Percentiles rank a stretch among this genome's conserved stretches.
Conservation (phyloP, 1,140 invertebrate genomes). For the Hetaerina americana region DNA sequence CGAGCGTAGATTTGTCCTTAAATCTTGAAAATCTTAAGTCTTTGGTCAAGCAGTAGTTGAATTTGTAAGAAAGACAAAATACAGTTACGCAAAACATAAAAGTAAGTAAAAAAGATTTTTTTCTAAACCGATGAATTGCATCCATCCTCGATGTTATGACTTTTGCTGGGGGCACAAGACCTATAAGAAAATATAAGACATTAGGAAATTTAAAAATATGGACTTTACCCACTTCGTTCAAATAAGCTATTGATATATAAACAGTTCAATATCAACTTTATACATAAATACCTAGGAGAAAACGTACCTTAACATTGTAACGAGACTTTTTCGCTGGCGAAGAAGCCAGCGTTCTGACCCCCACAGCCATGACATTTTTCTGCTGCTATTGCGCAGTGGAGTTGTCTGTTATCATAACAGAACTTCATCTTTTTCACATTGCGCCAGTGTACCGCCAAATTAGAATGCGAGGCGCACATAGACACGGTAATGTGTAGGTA, state of each 20-base stretch:
- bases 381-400: not conserved
- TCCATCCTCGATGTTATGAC: conserved; percentile 4
- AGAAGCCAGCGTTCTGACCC: not conserved
- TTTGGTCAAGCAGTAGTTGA: conserved; percentile 39
- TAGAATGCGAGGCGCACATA: too few relatives aligned
- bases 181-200: not conserved
- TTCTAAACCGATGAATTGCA: conserved; percentile 12
- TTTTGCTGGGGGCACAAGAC: not conserved
- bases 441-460: not conserved
- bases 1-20: conserved; percentile 3
- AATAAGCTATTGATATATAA: not conserved
- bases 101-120: conserved; percentile 12
- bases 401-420: not conserved
- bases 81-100: conserved; percentile 11
- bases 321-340: not conserved
- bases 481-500: too few relatives aligned
- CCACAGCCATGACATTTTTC: not conserved
- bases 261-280: not conserved
- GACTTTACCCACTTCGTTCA: too few relatives aligned
- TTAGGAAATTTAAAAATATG: too few relatives aligned
- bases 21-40: conserved; percentile 25
- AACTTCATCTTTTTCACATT: not conserved
- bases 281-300: not conserved
- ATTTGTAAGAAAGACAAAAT: conserved; percentile 40
- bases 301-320: not conserved